Evolutionary conservation across 2,888 invertebrate genomes (phyloP).

Genomic region (Silvanus unidentatus): DNA sequence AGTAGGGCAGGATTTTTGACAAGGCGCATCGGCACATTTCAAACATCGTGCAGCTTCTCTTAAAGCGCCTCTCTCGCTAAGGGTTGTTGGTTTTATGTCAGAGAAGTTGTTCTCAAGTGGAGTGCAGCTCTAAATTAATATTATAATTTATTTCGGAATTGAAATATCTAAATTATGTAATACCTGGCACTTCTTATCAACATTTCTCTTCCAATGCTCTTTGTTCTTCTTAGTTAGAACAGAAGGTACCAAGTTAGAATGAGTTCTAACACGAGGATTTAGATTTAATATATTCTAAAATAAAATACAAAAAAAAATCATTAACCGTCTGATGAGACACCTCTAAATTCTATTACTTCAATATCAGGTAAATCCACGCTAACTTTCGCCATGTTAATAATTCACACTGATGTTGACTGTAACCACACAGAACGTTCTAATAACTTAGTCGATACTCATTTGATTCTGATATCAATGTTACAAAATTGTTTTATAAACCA

Average conservation of each 20-base stretch:
- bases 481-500: too few relatives aligned
- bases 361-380: constrained; percentile 77
- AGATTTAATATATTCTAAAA: constrained; percentile 77
- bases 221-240: constrained; percentile 79
- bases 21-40: constrained; percentile 94
- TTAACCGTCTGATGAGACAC: too few relatives aligned
- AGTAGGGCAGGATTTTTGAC: constrained; percentile 98
- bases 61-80: constrained; percentile 92
- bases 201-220: constrained; percentile 92
- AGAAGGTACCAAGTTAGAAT: constrained; percentile 79
- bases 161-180: too few relatives aligned
- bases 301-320: constrained; percentile 15
- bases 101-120: constrained; percentile 83
- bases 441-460: too few relatives aligned
- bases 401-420: constrained; percentile 23
- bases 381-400: constrained; percentile 46
- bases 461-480: too few relatives aligned
- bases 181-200: constrained; percentile 75
- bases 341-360: too few relatives aligned
- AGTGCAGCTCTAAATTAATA: constrained; percentile 55
- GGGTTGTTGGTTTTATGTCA: constrained; percentile 94
- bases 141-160: neutral
- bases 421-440: too few relatives aligned
- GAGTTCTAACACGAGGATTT: constrained; percentile 76
- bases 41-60: constrained; percentile 83